phyloP scores from a whole-genome alignment of 2,888 invertebrate species.

The Rhamnusium bicolor region DNA sequence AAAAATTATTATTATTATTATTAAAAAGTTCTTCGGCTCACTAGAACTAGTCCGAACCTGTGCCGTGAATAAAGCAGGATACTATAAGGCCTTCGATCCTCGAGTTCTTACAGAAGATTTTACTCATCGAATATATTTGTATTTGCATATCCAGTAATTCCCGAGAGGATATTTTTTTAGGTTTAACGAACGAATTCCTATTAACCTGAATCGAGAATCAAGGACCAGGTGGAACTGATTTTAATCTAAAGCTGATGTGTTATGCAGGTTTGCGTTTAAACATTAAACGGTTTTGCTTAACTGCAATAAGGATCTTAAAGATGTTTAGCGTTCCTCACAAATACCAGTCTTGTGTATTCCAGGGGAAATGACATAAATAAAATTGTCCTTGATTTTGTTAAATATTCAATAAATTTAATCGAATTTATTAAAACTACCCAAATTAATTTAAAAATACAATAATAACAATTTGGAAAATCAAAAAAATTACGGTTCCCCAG shows the following conservation, averaged over 20 bases:
- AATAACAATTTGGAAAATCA: too few species aligned
- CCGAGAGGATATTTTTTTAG: background rate
- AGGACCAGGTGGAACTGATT: conserved; percentile 20
- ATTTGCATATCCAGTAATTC: background rate
- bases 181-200: conserved; percentile 19
- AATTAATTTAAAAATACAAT: too few species aligned
- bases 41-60: background rate
- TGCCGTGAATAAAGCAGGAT: background rate
- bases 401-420: background rate
- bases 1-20: too few species aligned
- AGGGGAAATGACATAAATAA: background rate
- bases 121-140: background rate
- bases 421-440: too few species aligned
- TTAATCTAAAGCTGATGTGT: conserved; percentile 13
- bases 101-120: background rate
- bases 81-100: background rate
- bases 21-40: background rate
- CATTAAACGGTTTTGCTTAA: conserved; percentile 12
- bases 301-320: background rate
- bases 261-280: background rate
- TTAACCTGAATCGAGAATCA: conserved; percentile 18
- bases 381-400: background rate
- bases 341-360: background rate
- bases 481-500: too few species aligned
- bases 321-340: background rate